Percentiles rank a stretch among this genome's conserved stretches.
Evolutionary conservation across 2,797 vertebrate genomes (phyloP).

Genomic region (Pangasius mekongensis): DNA sequence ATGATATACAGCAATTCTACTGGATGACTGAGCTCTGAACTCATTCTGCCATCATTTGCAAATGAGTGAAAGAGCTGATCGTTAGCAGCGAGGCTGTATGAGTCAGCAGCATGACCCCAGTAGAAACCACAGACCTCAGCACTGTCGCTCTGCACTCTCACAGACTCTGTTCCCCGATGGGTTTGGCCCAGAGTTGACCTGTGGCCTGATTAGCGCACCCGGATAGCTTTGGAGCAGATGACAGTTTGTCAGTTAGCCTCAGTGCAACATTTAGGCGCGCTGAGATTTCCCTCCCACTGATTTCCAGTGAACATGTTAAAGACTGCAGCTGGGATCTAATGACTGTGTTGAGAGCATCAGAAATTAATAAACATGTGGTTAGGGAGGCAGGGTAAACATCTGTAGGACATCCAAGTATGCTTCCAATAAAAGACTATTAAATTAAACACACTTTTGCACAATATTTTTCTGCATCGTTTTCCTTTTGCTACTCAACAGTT

Average conservation of each 20-base stretch:
- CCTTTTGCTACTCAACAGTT: slow-evolving; percentile 13
- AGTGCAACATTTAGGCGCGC: slow-evolving; percentile 21
- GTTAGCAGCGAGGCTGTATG: slow-evolving; percentile 63
- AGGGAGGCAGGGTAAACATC: slow-evolving; percentile 51
- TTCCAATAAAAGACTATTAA: slow-evolving; percentile 54
- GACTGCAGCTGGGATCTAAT: slow-evolving; percentile 61
- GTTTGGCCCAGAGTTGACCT: slow-evolving; percentile 70
- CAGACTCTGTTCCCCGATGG: slow-evolving; percentile 69
- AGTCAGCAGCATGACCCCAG: slow-evolving; percentile 69
- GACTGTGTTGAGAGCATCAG: slow-evolving; percentile 51
- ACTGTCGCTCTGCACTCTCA: slow-evolving; percentile 72
- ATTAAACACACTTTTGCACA: slow-evolving; percentile 62
- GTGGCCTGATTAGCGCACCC: slow-evolving; percentile 58
- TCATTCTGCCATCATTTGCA: slow-evolving; percentile 26
- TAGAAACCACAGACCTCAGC: slow-evolving; percentile 65
- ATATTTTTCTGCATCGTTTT: slow-evolving; percentile 50
- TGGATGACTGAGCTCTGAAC: slow-evolving; percentile 31
- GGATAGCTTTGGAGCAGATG: slow-evolving; percentile 29
- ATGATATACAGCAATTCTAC: slow-evolving; percentile 25
- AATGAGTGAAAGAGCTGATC: slow-evolving; percentile 35
- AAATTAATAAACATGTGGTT: slow-evolving; percentile 61
- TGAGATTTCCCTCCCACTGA: slow-evolving; percentile 53
- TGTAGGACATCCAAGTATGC: slow-evolving; percentile 43
- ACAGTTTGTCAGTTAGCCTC: slow-evolving; percentile 54
- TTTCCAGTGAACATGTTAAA: slow-evolving; percentile 65